These are phyloP conservation scores for Halictus ligatus DNA, from an alignment of 2,888 invertebrate species.

Conservation along the genomic window DNA sequence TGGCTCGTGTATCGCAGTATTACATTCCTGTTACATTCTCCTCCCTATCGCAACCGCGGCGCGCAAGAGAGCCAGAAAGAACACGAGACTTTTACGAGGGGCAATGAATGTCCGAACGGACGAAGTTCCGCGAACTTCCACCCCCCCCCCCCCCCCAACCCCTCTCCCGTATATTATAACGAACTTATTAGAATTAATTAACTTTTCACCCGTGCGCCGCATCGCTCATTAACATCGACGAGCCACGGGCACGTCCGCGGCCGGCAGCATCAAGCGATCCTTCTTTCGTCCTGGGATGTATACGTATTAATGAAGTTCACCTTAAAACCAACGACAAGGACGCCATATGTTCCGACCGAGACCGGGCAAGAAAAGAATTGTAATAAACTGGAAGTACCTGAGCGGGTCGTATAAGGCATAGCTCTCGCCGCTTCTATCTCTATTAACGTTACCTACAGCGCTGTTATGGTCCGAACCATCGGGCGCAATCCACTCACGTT, in stretches of 20 bases:
- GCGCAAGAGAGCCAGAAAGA: conserved; percentile 27
- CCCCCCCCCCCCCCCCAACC: too few species aligned
- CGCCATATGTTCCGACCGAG: background rate
- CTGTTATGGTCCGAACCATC: background rate
- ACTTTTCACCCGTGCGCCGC: conserved; percentile 72
- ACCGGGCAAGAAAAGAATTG: background rate
- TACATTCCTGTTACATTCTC: conserved; percentile 65
- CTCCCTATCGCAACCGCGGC: conserved; percentile 44
- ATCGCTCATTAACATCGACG: conserved; percentile 52
- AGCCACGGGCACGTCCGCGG: conserved; percentile 17
- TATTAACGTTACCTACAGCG: conserved; percentile 12
- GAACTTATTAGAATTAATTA: conserved; percentile 79
- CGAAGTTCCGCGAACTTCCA: conserved; percentile 40
- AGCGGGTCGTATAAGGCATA: background rate
- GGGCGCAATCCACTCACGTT: conserved; percentile 24
- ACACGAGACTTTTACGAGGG: conserved; percentile 65
- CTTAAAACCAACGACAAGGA: background rate
- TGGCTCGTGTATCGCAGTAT: conserved; percentile 51
- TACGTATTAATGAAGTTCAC: conserved; percentile 2
- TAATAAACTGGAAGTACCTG: conserved; percentile 3
- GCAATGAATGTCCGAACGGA: conserved; percentile 62
- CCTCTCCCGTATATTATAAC: conserved; percentile 69
- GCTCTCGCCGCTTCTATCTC: conserved; percentile 9
- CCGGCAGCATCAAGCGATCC: background rate
- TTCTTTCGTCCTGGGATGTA: conserved; percentile 16